Percentiles rank a stretch among this genome's conserved stretches.
Conservation (phyloP, 92 coral and sea anemone genomes). For the Muricea muricata region DNA sequence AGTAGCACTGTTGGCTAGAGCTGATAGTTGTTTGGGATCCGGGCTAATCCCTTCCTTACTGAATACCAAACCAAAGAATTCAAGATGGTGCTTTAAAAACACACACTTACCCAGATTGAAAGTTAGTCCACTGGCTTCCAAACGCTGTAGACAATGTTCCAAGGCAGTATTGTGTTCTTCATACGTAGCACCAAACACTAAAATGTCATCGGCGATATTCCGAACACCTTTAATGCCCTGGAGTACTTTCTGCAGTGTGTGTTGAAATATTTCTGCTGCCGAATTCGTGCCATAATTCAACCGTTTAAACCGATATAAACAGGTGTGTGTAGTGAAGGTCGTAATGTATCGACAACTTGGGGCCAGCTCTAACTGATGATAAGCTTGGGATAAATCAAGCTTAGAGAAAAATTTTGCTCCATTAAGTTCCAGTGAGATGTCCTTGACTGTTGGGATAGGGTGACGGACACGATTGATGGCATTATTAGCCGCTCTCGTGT, state of each 20-base stretch:
- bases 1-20: neutral
- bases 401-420: neutral
- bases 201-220: conserved; percentile 32
- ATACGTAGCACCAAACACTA: neutral
- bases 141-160: conserved; percentile 1
- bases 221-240: conserved; percentile 9
- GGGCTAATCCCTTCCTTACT: neutral
- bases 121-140: neutral
- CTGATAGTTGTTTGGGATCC: neutral
- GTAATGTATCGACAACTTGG: neutral
- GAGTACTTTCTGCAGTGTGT: neutral
- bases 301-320: conserved; percentile 3
- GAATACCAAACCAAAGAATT: neutral
- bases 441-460: conserved; percentile 5
- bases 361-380: neutral
- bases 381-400: neutral
- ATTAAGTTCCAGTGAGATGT: neutral
- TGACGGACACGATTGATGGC: conserved; percentile 11
- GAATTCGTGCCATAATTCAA: conserved; percentile 1
- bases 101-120: neutral
- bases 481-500: neutral
- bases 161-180: conserved; percentile 6
- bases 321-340: neutral
- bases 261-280: conserved; percentile 21
- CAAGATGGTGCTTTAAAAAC: neutral